These are phyloP conservation scores for Acromyrmex echinatior DNA, from an alignment of 1,140 invertebrate genomes.

Conservation along the genomic window DNA sequence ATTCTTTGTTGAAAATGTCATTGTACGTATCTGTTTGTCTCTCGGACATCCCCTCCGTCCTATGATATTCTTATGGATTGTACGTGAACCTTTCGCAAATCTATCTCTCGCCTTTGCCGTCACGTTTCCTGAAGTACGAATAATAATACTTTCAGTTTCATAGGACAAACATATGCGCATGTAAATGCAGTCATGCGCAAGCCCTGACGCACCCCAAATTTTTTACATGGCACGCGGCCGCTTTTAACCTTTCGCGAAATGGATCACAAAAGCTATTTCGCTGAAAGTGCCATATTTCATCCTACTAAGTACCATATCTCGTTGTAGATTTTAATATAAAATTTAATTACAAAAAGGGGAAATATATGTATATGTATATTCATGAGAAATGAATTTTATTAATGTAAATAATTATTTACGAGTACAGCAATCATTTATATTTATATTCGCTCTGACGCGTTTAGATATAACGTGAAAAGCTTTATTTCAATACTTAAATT, in stretches of 20 bases:
- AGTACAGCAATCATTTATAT: conserved; percentile 13
- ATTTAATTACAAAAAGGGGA: conserved; percentile 13
- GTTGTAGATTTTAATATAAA: conserved; percentile 26
- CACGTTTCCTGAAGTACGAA: background rate
- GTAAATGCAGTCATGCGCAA: conserved; percentile 35
- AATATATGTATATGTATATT: conserved; percentile 8
- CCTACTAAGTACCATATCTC: conserved; percentile 15
- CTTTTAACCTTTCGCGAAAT: conserved; percentile 62
- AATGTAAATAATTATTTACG: conserved; percentile 38
- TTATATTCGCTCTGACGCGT: conserved; percentile 6
- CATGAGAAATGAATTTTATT: conserved; percentile 19
- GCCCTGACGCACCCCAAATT: conserved; percentile 28
- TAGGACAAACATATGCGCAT: conserved; percentile 44
- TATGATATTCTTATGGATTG: conserved; percentile 20
- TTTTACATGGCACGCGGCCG: conserved; percentile 38
- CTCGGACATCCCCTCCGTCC: background rate
- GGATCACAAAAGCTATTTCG: conserved; percentile 48
- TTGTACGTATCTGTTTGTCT: conserved; percentile 26
- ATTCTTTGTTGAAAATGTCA: conserved; percentile 53
- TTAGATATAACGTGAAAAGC: background rate
- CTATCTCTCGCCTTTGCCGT: background rate
- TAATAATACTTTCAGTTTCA: conserved; percentile 39
- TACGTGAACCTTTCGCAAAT: background rate
- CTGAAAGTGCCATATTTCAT: conserved; percentile 44
- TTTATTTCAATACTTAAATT: conserved; percentile 22